Conservation (phyloP, 2,113 vertebrate genomes). For the Coracopsis vasa region DNA sequence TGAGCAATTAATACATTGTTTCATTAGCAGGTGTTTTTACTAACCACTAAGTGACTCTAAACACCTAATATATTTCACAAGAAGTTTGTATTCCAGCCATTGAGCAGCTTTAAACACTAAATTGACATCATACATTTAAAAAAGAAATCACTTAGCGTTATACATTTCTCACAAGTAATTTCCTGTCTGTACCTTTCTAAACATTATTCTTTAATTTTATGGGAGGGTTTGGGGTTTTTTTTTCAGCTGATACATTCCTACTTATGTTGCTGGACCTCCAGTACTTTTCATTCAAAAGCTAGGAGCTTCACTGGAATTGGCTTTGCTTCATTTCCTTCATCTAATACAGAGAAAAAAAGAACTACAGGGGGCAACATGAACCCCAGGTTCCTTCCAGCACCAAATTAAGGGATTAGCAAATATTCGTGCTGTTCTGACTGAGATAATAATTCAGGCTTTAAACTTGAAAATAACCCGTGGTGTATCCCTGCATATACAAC, state of each 20-base stretch:
- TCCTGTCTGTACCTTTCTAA: conserved; percentile 52
- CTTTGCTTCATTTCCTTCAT: conserved; percentile 52
- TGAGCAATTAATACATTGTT: conserved; percentile 63
- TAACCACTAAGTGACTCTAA: conserved; percentile 63
- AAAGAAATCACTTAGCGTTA: conserved; percentile 35
- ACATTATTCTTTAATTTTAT: conserved; percentile 41
- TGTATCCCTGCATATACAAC: neutral
- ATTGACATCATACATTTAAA: conserved; percentile 37
- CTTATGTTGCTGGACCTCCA: conserved; percentile 13
- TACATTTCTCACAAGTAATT: conserved; percentile 64
- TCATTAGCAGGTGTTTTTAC: conserved; percentile 59
- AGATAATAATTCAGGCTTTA: conserved; percentile 12
- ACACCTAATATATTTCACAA: conserved; percentile 69
- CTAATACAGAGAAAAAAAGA: conserved; percentile 12
- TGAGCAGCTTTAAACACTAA: conserved; percentile 68
- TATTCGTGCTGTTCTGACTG: neutral
- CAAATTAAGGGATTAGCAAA: conserved; percentile 49
- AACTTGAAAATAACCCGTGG: neutral
- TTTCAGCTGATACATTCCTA: neutral
- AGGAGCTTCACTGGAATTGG: neutral
- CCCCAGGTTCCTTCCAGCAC: neutral
- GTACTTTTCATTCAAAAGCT: conserved; percentile 27
- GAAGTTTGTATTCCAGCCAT: conserved; percentile 49
- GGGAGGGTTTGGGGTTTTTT: neutral
- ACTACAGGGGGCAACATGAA: neutral